These are phyloP conservation scores for Reinhardtius hippoglossoides DNA, from an alignment of 2,113 vertebrate species.

Conservation along the genomic window DNA sequence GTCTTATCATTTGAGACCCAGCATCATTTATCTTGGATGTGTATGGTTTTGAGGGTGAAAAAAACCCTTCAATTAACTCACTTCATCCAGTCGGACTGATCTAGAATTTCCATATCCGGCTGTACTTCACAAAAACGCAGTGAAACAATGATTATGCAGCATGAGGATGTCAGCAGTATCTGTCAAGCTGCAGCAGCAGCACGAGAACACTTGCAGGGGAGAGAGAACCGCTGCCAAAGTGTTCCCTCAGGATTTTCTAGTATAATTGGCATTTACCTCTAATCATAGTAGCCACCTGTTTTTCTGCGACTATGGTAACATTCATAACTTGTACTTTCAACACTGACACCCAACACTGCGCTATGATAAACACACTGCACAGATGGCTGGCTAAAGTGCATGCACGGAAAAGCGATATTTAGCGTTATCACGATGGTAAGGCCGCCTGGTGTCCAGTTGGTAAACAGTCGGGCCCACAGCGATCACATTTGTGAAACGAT, in stretches of 20 bases:
- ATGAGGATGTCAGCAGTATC: conserved; percentile 43
- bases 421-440: neutral
- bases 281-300: conserved; percentile 80
- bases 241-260: conserved; percentile 60
- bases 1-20: conserved; percentile 28
- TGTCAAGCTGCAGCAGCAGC: conserved; percentile 29
- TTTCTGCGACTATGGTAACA: conserved; percentile 56
- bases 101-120: conserved; percentile 33
- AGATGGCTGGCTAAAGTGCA: conserved; percentile 67
- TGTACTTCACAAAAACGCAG: conserved; percentile 29
- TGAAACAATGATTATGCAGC: conserved; percentile 39
- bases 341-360: conserved; percentile 37
- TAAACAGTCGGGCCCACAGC: conserved; percentile 28
- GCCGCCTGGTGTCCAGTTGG: conserved; percentile 38
- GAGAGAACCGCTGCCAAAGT: conserved; percentile 50
- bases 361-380: conserved; percentile 61
- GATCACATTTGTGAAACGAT: conserved; percentile 14
- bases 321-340: conserved; percentile 68
- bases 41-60: conserved; percentile 11
- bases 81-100: conserved; percentile 35
- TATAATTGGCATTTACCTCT: conserved; percentile 74
- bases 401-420: conserved; percentile 30
- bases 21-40: conserved; percentile 28
- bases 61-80: conserved; percentile 22
- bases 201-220: conserved; percentile 33